These are phyloP conservation scores for Axea sp. DNA, from an alignment of 2,888 invertebrate species.

Conservation along the genomic window DNA sequence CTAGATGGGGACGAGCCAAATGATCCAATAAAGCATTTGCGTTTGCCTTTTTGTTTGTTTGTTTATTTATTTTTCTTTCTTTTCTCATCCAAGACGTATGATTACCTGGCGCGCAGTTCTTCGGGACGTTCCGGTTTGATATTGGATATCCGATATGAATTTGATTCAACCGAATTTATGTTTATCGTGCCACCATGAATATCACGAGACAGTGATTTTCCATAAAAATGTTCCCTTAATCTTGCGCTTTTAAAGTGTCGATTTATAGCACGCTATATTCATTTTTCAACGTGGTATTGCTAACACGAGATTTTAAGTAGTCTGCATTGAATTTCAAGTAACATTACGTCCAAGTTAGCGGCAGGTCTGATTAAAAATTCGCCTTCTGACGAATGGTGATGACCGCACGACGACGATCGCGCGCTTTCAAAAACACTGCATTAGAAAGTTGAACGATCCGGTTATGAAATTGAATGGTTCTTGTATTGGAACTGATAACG, in stretches of 20 bases:
- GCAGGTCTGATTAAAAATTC: conserved; percentile 43
- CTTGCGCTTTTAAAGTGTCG: background rate
- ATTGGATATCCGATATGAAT: too few species aligned
- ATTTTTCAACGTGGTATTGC: conserved; percentile 53
- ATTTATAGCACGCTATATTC: conserved; percentile 33
- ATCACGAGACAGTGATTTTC: too few species aligned
- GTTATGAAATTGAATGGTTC: conserved; percentile 39
- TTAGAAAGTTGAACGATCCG: conserved; percentile 35
- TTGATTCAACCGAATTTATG: conserved; percentile 49
- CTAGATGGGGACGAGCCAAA: conserved; percentile 25
- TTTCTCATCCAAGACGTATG: conserved; percentile 5
- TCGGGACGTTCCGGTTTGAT: conserved; percentile 11
- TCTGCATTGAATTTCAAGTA: conserved; percentile 46
- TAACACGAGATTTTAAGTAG: conserved; percentile 57
- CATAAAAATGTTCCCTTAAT: background rate
- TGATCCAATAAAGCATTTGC: conserved; percentile 46
- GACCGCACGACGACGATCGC: conserved; percentile 18
- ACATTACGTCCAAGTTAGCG: conserved; percentile 25
- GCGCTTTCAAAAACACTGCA: conserved; percentile 36
- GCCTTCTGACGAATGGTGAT: too few species aligned
- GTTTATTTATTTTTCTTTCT: conserved; percentile 3
- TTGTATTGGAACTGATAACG: conserved; percentile 9
- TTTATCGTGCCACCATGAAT: too few species aligned
- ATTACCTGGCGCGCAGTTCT: conserved; percentile 29
- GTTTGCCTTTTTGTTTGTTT: conserved; percentile 15